phyloP scores from a whole-genome alignment of 2,888 invertebrate species.

The Xestia sexstrigata region DNA sequence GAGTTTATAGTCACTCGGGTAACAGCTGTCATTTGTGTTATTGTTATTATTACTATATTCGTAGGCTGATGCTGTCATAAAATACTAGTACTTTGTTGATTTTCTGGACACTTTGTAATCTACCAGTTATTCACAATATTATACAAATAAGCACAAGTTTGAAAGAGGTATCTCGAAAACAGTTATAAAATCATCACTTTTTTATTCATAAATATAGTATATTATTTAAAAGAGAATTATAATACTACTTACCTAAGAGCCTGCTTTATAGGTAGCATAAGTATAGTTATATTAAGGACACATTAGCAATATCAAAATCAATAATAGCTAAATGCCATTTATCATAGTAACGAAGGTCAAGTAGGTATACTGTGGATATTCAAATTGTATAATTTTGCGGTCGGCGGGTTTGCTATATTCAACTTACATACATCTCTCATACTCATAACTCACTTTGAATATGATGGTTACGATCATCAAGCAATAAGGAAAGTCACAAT shows the following conservation, averaged over 20 bases:
- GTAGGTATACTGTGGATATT: conserved; percentile 53
- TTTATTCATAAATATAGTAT: conserved; percentile 12
- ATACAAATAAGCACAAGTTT: conserved; percentile 21
- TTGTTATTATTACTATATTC: conserved; percentile 19
- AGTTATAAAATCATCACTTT: conserved; percentile 9
- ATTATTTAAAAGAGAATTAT: conserved; percentile 22
- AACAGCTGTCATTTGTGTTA: conserved; percentile 51
- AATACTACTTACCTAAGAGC: conserved; percentile 52
- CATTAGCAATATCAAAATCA: conserved; percentile 43
- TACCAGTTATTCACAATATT: conserved; percentile 44
- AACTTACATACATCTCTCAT: conserved; percentile 80
- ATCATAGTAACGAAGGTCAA: conserved; percentile 8
- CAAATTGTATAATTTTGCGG: conserved; percentile 67
- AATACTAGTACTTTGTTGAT: conserved; percentile 4
- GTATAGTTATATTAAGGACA: conserved; percentile 40
- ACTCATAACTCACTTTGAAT: conserved; percentile 78
- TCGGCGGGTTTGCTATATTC: conserved; percentile 84
- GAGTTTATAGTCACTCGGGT: conserved; percentile 28
- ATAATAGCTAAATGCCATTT: conserved; percentile 35
- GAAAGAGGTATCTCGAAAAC: not conserved
- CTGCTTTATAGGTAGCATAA: conserved; percentile 41
- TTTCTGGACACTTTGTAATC: not conserved
- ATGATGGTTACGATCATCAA: conserved; percentile 83
- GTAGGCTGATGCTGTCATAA: not conserved
- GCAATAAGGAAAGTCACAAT: conserved; percentile 84